A percentile compares a stretch with the other conserved stretches of the same genome.
phyloP scores from a whole-genome alignment of 2,113 vertebrate genomes.

The Sisor rabdophorus region DNA sequence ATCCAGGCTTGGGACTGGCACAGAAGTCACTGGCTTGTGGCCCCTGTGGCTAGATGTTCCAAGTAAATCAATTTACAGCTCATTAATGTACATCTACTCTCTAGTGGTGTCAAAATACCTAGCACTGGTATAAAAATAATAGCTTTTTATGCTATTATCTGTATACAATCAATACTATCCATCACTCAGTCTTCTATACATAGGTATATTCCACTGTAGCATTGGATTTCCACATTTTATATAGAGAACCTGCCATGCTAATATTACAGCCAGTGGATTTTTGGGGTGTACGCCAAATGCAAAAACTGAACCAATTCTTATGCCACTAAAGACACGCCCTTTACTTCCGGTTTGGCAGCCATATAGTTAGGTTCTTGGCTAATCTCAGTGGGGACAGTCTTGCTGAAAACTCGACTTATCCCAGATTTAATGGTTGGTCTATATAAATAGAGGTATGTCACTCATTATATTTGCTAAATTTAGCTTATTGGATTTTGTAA shows the following conservation, averaged over 20 bases:
- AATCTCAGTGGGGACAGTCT: neutral
- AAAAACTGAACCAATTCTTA: neutral
- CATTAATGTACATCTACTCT: constrained; percentile 6
- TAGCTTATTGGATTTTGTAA: neutral
- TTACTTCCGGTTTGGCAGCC: no score
- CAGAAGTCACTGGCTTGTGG: no score
- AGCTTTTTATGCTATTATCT: neutral
- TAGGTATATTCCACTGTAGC: neutral
- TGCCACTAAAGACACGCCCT: no score
- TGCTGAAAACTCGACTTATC: neutral
- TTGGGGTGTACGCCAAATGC: constrained; percentile 2
- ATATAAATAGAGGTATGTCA: neutral
- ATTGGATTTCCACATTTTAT: constrained; percentile 17
- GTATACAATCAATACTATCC: constrained; percentile 11
- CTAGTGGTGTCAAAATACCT: constrained; percentile 3
- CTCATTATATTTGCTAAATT: neutral
- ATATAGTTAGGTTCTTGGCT: neutral
- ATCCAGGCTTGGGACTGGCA: neutral
- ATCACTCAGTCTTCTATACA: constrained; percentile 18
- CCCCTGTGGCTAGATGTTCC: no score
- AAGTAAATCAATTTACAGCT: constrained; percentile 10
- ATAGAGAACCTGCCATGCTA: neutral
- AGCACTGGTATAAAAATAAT: no score
- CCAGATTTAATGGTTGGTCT: neutral
- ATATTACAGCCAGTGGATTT: neutral